Evolutionary conservation across 2,888 invertebrate genomes (phyloP).

Genomic region (Drosophila acutilabella): DNA sequence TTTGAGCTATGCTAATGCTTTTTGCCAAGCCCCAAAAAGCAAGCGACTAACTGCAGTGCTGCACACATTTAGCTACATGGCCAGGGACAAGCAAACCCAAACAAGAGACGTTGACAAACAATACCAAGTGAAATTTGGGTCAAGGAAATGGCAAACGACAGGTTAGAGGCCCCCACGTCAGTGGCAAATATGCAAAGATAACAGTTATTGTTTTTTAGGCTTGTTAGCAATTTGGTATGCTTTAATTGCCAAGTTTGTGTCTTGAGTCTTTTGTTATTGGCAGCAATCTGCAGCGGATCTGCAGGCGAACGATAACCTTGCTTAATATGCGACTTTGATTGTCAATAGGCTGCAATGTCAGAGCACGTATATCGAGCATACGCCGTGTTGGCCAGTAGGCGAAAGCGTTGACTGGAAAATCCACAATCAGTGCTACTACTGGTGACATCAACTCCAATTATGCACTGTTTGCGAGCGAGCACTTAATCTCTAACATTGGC

Average conservation of each 20-base stretch:
- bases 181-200: constrained; percentile 33
- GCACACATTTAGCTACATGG: constrained; percentile 36
- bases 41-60: constrained; percentile 45
- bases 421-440: constrained; percentile 7
- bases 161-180: constrained; percentile 52
- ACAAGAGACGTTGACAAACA: constrained; percentile 54
- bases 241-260: constrained; percentile 58
- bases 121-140: constrained; percentile 76
- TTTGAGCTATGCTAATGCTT: constrained; percentile 63
- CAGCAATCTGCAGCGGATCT: constrained; percentile 37
- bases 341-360: constrained; percentile 26
- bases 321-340: constrained; percentile 38
- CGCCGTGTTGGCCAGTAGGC: constrained; percentile 12
- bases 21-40: constrained; percentile 44
- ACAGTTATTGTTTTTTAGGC: constrained; percentile 53
- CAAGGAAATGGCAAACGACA: constrained; percentile 80
- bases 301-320: constrained; percentile 47
- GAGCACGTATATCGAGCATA: constrained; percentile 50
- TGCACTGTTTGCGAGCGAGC: constrained; percentile 11
- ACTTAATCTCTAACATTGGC: constrained; percentile 27
- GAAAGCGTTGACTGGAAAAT: not conserved
- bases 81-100: constrained; percentile 12
- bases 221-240: constrained; percentile 59
- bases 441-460: constrained; percentile 51
- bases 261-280: constrained; percentile 52